Evolutionary conservation across 2,888 invertebrate genomes (phyloP), one percentile per base, ranked within the genome.

Genomic region (Mesochorus sp.): DNA sequence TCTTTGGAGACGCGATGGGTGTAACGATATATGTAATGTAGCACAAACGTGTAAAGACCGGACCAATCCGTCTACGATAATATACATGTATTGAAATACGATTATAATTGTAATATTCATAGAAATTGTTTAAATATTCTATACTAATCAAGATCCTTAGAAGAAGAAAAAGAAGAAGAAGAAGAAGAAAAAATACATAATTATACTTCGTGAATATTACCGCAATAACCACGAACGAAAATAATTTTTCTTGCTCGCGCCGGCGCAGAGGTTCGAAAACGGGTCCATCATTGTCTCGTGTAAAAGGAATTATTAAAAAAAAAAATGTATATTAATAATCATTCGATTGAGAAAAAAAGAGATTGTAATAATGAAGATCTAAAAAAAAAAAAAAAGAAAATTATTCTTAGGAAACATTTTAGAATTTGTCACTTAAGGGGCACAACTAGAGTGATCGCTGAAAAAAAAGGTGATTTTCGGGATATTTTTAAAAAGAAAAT

Each of bases 261-360:
- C 79, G 57, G 80, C 81, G 80, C 81, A 84, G 70, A 85, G 81
- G 83, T 87, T 87, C 84, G 80, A 83, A 85, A 85, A 86, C 84
- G 87, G 86, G 84, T 88, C 86, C 87, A 88, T 82, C 26, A 66
- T 77, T 74, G 73, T 81, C 72, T 79, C 79, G 77, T 76, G 51
- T 79, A 57, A 59, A 21, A 76, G 14, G 70, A 75, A 80, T 31
- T 19, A 28, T 44, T 34, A 28, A 37, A 37, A 44, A 42, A 24
- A 19, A 59, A 19, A 44, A 21, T 34, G 17, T 39, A 19, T 10
- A 51, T 34, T 21, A 24, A 21, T 24, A 28, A 26, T n/a, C n/a
- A n/a, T 14, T 28, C 8, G 14, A 47, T 19, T 10, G 49, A 14
- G 26, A 37, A 26, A 21, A 44, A 66, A 28, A 39, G 68, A 51